Base-by-base conservation (phyloP, 2,113 vertebrate species). In the Erinaceus europaeus region DNA sequence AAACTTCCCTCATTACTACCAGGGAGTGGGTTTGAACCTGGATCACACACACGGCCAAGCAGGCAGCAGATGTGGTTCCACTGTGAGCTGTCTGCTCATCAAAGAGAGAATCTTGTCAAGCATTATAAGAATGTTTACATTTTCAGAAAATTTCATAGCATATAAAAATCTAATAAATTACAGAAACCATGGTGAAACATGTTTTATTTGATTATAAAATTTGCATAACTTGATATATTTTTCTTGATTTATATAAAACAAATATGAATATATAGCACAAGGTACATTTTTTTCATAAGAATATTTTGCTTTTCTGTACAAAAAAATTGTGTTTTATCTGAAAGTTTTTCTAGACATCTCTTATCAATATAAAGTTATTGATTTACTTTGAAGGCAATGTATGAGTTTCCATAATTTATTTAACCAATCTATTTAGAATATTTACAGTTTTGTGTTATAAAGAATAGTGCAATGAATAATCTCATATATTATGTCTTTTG, bases 401-500 rank as follows among this genome's bases (percentile, higher is more conserved):
- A 53, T 64, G 14, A 2, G 32, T 57, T 78, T 86, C 1, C 18
- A 79, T 64, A 62, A 64, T 40, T n/a, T 52, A 69, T 68, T 92
- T 44, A 46, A 8, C 32, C 48, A 73, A 14, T 83, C 10, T 36
- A 65, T 76, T 82, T 88, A 59, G 18, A 4, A 52, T 38, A 6
- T 69, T 90, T 81, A 82, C 1, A 61, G 27, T 86, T 42, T 61
- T 84, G 6, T 83, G 23, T 82, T 81, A 69, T 62, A 68, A 91
- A 86, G 15, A 87, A 68, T 50, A 20, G 12, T 73, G 5, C 4
- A 73, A 14, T 84, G 18, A 77, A 48, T 71, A 76, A 64, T 9
- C 7, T 55, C 6, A 65, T 9, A 79, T 1, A 11, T 74, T 29
- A 25, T 15, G 78, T 1, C 27, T 44, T 89, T 55, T 29, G 5